These are phyloP conservation scores for Mus caroli DNA, from an alignment of 2,797 vertebrate species.

Conservation along the genomic window DNA sequence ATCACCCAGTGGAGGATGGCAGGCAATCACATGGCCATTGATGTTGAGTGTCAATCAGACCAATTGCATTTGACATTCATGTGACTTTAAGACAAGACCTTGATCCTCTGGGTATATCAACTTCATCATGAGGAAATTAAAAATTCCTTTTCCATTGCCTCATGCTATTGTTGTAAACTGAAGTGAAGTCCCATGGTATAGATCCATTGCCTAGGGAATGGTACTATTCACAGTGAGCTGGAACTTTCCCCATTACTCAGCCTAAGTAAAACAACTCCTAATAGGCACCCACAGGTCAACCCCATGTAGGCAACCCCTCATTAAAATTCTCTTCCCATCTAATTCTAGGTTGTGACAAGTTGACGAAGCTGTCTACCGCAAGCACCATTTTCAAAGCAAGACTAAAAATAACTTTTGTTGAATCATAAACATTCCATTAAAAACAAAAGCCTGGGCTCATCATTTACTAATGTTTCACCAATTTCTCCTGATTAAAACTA, in stretches of 20 bases:
- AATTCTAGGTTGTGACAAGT: neutral
- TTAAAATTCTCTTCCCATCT: neutral
- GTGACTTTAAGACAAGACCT: conserved; percentile 13
- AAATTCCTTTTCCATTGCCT: conserved; percentile 12
- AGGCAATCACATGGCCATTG: neutral
- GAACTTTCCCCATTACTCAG: neutral
- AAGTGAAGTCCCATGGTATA: neutral
- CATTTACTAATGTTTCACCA: neutral
- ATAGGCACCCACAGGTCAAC: neutral
- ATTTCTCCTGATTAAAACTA: neutral
- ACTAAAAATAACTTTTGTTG: neutral
- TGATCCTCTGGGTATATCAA: neutral
- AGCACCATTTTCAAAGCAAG: neutral
- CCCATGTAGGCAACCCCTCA: neutral
- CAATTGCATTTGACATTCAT: neutral
- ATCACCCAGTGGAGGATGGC: neutral
- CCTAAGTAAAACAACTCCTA: neutral
- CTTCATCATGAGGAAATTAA: conserved; percentile 60
- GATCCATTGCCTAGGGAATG: neutral
- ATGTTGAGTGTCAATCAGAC: neutral
- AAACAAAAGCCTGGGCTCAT: neutral
- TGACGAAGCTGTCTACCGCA: neutral
- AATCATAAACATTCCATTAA: neutral
- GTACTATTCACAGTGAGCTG: neutral
- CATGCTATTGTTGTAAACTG: neutral